phyloP scores from a whole-genome alignment of 2,888 invertebrate genomes.

The Polydrusus cervinus region DNA sequence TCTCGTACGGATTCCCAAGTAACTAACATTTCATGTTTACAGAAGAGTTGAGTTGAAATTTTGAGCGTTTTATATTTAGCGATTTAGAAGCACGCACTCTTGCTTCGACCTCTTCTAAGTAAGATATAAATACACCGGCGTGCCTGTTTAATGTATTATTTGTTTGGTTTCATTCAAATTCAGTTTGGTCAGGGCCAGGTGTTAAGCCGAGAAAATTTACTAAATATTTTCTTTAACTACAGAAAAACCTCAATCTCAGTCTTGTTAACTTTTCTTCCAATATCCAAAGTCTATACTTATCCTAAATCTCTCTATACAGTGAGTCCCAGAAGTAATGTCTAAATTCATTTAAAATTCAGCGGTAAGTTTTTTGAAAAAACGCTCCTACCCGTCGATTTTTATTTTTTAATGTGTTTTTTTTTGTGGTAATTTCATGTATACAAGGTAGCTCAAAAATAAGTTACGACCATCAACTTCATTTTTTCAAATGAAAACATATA shows the following conservation, averaged over 20 bases:
- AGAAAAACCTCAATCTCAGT: constrained; percentile 49
- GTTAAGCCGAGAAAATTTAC: constrained; percentile 53
- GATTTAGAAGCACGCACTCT: constrained; percentile 60
- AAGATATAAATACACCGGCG: constrained; percentile 63
- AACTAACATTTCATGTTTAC: constrained; percentile 63
- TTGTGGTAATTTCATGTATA: too few relatives aligned
- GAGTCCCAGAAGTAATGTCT: too few relatives aligned
- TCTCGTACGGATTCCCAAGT: constrained; percentile 58
- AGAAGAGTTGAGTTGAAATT: constrained; percentile 59
- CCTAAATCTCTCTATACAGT: constrained; percentile 6
- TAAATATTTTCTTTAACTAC: constrained; percentile 52
- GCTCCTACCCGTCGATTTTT: too few relatives aligned
- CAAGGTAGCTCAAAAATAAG: too few relatives aligned
- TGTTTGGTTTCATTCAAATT: constrained; percentile 64
- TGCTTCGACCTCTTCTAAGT: constrained; percentile 65
- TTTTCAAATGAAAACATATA: too few relatives aligned
- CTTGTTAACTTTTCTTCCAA: constrained; percentile 44
- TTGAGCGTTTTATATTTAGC: constrained; percentile 66
- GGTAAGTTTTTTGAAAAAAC: too few relatives aligned
- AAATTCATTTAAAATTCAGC: too few relatives aligned
- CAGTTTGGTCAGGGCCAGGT: constrained; percentile 62
- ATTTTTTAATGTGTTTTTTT: too few relatives aligned
- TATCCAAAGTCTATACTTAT: constrained; percentile 38
- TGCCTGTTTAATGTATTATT: constrained; percentile 63
- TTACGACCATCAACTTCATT: too few relatives aligned